Evolutionary conservation across 2,113 vertebrate species (phyloP).

Genomic region (Hymenochirus boettgeri): DNA sequence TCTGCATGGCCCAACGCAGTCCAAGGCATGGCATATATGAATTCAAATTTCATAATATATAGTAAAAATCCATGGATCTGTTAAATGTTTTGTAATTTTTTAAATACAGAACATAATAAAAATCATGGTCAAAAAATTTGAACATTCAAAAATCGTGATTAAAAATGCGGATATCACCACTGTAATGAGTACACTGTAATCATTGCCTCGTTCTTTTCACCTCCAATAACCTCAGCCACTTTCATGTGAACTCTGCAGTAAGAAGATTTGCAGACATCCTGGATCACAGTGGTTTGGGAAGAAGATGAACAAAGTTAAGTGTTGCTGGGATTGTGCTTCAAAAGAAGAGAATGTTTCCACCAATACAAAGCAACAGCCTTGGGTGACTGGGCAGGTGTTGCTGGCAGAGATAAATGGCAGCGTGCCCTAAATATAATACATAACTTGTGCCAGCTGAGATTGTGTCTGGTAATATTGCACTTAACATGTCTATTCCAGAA

Average conservation of each 20-base stretch:
- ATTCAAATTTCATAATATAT: too few species aligned
- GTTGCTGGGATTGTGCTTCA: neutral
- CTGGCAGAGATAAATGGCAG: slow-evolving; percentile 18
- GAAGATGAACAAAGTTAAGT: slow-evolving; percentile 4
- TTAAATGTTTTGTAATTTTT: too few species aligned
- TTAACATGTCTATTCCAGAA: too few species aligned
- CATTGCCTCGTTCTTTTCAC: neutral
- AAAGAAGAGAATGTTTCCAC: slow-evolving; percentile 17
- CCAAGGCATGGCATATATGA: too few species aligned
- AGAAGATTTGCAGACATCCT: neutral
- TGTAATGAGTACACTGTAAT: too few species aligned
- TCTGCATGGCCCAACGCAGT: neutral
- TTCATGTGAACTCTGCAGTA: slow-evolving; percentile 5
- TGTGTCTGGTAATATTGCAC: slow-evolving; percentile 8
- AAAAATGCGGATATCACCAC: too few species aligned
- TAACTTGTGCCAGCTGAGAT: slow-evolving; percentile 15
- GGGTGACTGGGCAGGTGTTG: slow-evolving; percentile 22
- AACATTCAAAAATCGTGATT: too few species aligned
- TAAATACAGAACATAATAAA: too few species aligned
- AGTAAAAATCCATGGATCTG: too few species aligned
- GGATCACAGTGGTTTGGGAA: neutral
- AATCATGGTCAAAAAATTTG: too few species aligned
- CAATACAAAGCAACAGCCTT: slow-evolving; percentile 8
- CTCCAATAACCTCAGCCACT: neutral
- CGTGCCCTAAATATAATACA: slow-evolving; percentile 5